These are phyloP conservation scores for Euura saliciscinereae DNA, from an alignment of 1,140 invertebrate genomes.

Conservation along the genomic window DNA sequence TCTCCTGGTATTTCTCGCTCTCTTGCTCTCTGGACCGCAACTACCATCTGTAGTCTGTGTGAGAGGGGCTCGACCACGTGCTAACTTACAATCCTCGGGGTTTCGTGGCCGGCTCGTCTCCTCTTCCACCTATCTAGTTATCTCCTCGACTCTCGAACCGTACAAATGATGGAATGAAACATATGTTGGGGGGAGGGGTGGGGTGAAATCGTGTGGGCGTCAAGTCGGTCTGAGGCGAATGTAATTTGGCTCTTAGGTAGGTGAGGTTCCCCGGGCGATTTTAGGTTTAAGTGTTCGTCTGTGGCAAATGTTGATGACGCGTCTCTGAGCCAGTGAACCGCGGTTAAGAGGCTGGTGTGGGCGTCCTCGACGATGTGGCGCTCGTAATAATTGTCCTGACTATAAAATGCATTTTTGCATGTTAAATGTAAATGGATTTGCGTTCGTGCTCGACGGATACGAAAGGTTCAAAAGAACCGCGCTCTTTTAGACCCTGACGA, in stretches of 20 bases:
- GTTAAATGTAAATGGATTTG: conserved; percentile 55
- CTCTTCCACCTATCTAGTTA: conserved; percentile 29
- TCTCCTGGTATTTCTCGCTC: not conserved
- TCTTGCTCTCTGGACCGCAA: conserved; percentile 12
- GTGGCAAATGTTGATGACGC: conserved; percentile 5
- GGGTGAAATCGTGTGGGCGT: not conserved
- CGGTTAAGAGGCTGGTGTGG: not conserved
- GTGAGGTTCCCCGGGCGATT: not conserved
- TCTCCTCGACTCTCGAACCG: conserved; percentile 1
- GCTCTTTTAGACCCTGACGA: not conserved
- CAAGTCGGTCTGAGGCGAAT: not conserved
- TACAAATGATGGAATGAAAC: too few relatives aligned
- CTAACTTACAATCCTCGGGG: conserved; percentile 57
- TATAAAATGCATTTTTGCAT: conserved; percentile 55
- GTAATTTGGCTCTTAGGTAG: not conserved
- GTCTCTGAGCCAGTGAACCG: not conserved
- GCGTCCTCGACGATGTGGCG: conserved; percentile 27
- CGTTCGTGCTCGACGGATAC: conserved; percentile 28
- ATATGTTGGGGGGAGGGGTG: too few relatives aligned
- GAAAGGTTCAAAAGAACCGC: conserved; percentile 1
- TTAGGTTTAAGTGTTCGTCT: not conserved
- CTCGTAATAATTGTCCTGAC: conserved; percentile 51
- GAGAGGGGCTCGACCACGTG: conserved; percentile 46
- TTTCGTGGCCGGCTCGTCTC: conserved; percentile 35
- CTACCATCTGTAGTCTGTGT: not conserved